Conservation (phyloP, 2,797 vertebrate species). For the Vireo griseus region DNA sequence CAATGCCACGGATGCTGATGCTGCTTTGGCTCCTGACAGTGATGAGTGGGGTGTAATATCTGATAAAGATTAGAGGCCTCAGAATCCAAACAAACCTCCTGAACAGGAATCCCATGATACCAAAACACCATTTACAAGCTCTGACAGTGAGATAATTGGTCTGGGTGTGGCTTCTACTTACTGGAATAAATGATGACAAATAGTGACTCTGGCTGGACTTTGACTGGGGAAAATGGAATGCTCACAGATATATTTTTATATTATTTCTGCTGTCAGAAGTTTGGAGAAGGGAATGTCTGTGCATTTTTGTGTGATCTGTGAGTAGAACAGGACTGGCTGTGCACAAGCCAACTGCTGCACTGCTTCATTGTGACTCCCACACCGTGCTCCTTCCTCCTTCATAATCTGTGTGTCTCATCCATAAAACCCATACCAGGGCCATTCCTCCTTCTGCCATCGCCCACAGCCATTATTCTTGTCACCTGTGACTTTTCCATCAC, state of each 20-base stretch:
- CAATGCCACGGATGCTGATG: not conserved
- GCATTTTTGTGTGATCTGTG: not conserved
- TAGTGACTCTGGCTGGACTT: slow-evolving; percentile 24
- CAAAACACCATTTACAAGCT: slow-evolving; percentile 40
- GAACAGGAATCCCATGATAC: slow-evolving; percentile 26
- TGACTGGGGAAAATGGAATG: not conserved
- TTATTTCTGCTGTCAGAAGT: slow-evolving; percentile 21
- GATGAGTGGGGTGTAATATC: slow-evolving; percentile 59
- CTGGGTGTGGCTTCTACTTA: slow-evolving; percentile 32
- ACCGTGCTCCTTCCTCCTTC: not conserved
- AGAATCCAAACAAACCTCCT: slow-evolving; percentile 34
- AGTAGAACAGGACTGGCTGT: not conserved
- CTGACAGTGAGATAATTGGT: slow-evolving; percentile 48
- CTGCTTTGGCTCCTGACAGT: slow-evolving; percentile 41
- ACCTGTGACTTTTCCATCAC: not conserved
- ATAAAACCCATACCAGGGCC: not conserved
- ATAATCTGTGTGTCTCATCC: not conserved
- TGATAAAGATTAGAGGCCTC: slow-evolving; percentile 57
- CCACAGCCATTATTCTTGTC: not conserved
- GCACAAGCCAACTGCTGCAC: not conserved
- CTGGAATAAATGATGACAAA: slow-evolving; percentile 49
- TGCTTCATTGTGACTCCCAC: not conserved
- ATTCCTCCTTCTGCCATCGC: not conserved
- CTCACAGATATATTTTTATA: slow-evolving; percentile 30
- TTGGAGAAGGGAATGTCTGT: not conserved